Conservation (phyloP, 2,113 vertebrate species). For the Myotis davidii region DNA sequence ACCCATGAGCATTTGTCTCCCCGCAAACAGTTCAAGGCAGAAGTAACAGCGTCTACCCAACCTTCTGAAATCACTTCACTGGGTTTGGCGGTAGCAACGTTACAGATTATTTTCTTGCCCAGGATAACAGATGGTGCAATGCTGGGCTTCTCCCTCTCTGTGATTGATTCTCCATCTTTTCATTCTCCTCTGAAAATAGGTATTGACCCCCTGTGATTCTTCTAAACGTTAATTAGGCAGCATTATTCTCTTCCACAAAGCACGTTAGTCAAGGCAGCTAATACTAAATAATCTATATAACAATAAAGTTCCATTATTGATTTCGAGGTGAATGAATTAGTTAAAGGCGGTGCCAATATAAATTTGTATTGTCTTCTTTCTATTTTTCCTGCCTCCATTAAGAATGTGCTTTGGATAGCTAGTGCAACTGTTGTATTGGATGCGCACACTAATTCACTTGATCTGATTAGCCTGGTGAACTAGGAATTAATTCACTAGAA, state of each 20-base stretch:
- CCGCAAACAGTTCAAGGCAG: neutral
- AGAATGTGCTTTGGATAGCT: neutral
- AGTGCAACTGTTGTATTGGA: constrained; percentile 14
- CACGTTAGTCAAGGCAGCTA: neutral
- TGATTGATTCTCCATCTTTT: constrained; percentile 30
- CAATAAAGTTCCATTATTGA: constrained; percentile 7
- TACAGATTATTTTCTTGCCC: neutral
- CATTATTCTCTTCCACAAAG: constrained; percentile 28
- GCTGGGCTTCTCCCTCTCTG: neutral
- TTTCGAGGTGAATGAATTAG: neutral
- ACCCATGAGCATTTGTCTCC: neutral
- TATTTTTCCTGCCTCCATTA: neutral
- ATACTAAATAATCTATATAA: constrained; percentile 11
- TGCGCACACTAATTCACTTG: neutral
- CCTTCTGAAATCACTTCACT: constrained; percentile 42
- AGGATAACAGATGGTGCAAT: neutral
- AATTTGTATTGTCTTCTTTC: neutral
- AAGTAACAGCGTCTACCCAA: neutral
- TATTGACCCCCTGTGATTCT: neutral
- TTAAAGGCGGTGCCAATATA: neutral
- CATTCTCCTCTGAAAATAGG: neutral
- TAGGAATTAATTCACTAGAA: constrained; percentile 42
- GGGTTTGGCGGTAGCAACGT: neutral
- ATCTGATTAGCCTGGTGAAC: constrained; percentile 37
- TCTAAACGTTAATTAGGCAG: constrained; percentile 4